Conservation (phyloP, 2,888 invertebrate genomes). For the Erannis defoliaria region DNA sequence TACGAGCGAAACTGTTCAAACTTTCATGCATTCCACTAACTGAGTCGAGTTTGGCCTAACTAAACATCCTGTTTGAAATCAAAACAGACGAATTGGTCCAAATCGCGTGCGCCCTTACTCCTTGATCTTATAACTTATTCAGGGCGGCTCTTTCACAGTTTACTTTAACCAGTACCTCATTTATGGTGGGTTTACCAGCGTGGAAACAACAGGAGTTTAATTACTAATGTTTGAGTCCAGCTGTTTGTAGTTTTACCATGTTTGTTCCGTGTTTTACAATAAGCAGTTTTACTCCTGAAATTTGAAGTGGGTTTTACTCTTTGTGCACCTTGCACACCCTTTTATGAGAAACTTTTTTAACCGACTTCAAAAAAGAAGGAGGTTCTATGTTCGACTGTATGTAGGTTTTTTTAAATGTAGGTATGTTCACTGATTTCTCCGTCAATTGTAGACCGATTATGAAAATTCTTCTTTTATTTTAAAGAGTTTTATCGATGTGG, state of each 20-base stretch:
- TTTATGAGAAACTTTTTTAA: neutral
- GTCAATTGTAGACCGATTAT: too few relatives aligned
- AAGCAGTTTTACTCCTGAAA: neutral
- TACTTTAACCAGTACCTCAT: slow-evolving; percentile 22
- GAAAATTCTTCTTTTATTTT: too few relatives aligned
- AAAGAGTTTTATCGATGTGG: too few relatives aligned
- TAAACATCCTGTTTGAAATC: slow-evolving; percentile 44
- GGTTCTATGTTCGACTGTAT: too few relatives aligned
- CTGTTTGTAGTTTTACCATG: slow-evolving; percentile 11
- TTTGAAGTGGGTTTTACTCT: neutral
- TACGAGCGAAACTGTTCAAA: slow-evolving; percentile 24
- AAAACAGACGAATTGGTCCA: slow-evolving; percentile 48
- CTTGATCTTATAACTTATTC: slow-evolving; percentile 53
- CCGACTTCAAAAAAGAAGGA: too few relatives aligned
- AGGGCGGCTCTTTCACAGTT: slow-evolving; percentile 43
- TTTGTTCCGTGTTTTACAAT: neutral
- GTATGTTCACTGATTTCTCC: too few relatives aligned
- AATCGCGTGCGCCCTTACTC: slow-evolving; percentile 34
- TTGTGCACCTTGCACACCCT: neutral
- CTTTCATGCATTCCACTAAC: slow-evolving; percentile 31
- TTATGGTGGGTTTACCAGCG: slow-evolving; percentile 11
- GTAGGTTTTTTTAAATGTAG: too few relatives aligned
- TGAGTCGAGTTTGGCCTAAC: slow-evolving; percentile 37
- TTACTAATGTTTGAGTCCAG: slow-evolving; percentile 5
- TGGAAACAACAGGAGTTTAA: slow-evolving; percentile 1